Evolutionary conservation across 2,113 vertebrate genomes (phyloP), one percentile per base, ranked within the genome.

Genomic region (Oxyruncus cristatus): DNA sequence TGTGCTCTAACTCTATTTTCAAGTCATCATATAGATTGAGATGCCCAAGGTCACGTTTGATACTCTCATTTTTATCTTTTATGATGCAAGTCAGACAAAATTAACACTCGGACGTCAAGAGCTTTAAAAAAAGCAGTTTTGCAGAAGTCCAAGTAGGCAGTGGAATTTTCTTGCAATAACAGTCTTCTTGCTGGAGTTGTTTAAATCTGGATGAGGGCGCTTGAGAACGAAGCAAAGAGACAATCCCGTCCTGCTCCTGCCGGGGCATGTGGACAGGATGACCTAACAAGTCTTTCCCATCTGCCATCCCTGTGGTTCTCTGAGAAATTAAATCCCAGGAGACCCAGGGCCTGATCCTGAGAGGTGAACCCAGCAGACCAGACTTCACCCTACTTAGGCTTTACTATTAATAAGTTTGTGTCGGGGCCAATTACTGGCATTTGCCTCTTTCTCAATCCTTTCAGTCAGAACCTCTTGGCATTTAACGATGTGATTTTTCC

Each of bases 241-340:
- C 44, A 42, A 91, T 79, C 86, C 63, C 0, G 0, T 52, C 67
- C 73, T 12, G 5, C 83, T 95, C 65, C 86, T 92, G 86, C 80
- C 0, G 6, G 95, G 96, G 93, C 94, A 96, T 96, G 96, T 94
- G 92, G 83, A 96, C 91, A 73, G 74, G 88, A 62, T 96, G 95
- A 97, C 93, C 96, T 92, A 87, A 72, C 73, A 72, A 95, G 89
- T 70, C 96, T 96, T 97, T 96, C 96, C 96, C 96, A 97, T 96
- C 93, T 96, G 91, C 88, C 95, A 95, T 92, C 83, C 62, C 91
- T 32, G 65, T 65, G 68, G 56, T 93, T 97, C 96, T 92, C 92
- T 96, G 96, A 97, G 96, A 97, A 97, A 96, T 82, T 9, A 84
- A 94, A 92, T 82, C 96, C 92, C 96, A 70, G 33, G 89, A 91